Percentiles rank a stretch among this genome's conserved stretches.
These are phyloP conservation scores for Rhopalosiphum nymphaeae DNA, from an alignment of 2,888 invertebrate species.

Conservation along the genomic window DNA sequence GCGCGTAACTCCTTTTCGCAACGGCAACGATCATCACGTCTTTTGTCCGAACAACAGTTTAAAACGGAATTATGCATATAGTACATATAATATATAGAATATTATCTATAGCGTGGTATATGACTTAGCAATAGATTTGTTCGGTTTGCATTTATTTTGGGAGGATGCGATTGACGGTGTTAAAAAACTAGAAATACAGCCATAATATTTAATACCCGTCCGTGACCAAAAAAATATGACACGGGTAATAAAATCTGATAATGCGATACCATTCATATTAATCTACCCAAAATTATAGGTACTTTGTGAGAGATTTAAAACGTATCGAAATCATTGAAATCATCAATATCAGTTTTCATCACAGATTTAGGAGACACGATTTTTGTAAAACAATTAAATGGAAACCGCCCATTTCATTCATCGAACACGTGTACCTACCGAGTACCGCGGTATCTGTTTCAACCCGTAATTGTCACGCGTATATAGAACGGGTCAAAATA, in stretches of 20 bases:
- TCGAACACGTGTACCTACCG: not conserved
- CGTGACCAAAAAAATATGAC: not conserved
- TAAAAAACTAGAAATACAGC: not conserved
- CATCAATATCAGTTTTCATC: not conserved
- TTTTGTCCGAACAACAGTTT: not conserved
- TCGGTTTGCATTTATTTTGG: not conserved
- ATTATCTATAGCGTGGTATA: no score
- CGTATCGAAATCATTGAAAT: not conserved
- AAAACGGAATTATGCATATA: not conserved
- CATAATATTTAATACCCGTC: not conserved
- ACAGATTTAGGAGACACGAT: not conserved
- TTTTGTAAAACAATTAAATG: not conserved
- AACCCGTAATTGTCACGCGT: not conserved
- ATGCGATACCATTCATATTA: not conserved
- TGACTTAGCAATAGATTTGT: not conserved
- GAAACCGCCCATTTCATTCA: not conserved
- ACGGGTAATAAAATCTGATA: not conserved
- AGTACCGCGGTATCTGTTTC: not conserved
- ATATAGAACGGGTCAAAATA: not conserved
- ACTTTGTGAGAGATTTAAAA: not conserved
- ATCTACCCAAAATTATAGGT: not conserved
- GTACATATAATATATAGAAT: no score
- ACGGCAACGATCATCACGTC: not conserved
- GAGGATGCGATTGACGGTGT: not conserved
- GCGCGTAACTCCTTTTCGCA: not conserved